phyloP scores from a whole-genome alignment of 2,888 invertebrate species.

The Muschampia plurimacula region DNA sequence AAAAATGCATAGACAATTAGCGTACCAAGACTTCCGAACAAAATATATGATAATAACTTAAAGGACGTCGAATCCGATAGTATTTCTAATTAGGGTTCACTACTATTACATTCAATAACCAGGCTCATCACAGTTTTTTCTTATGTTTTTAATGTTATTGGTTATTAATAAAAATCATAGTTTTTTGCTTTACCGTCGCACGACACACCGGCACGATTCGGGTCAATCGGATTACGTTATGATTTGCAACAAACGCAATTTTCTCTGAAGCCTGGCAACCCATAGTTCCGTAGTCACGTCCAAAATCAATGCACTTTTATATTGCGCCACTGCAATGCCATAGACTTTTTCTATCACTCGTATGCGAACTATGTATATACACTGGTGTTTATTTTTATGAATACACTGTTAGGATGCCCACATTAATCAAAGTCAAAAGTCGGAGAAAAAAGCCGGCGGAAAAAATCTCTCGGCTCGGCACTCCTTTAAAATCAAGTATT shows the following conservation, averaged over 20 bases:
- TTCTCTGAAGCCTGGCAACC: conserved; percentile 2
- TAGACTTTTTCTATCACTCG: not conserved
- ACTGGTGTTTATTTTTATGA: not conserved
- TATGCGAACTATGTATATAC: not conserved
- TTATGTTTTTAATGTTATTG: not conserved
- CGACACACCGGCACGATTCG: conserved; percentile 16
- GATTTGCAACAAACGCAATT: conserved; percentile 25
- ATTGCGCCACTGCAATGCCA: conserved; percentile 4
- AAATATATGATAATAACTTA: too few relatives aligned
- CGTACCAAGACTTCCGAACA: too few relatives aligned
- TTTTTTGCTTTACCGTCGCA: not conserved
- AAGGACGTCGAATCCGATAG: too few relatives aligned
- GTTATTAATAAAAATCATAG: not conserved
- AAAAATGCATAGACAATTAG: too few relatives aligned
- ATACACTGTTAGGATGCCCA: not conserved
- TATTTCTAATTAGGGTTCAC: too few relatives aligned
- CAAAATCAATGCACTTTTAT: conserved; percentile 17
- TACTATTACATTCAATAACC: too few relatives aligned
- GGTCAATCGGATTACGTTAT: conserved; percentile 26
- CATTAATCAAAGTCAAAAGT: too few relatives aligned
- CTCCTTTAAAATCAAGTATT: too few relatives aligned
- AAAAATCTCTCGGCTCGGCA: too few relatives aligned
- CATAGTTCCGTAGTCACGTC: conserved; percentile 7
- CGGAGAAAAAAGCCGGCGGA: too few relatives aligned
- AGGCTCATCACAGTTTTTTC: too few relatives aligned